Base-by-base conservation (phyloP, 2,888 invertebrate genomes). In the Hanleya hanleyi region DNA sequence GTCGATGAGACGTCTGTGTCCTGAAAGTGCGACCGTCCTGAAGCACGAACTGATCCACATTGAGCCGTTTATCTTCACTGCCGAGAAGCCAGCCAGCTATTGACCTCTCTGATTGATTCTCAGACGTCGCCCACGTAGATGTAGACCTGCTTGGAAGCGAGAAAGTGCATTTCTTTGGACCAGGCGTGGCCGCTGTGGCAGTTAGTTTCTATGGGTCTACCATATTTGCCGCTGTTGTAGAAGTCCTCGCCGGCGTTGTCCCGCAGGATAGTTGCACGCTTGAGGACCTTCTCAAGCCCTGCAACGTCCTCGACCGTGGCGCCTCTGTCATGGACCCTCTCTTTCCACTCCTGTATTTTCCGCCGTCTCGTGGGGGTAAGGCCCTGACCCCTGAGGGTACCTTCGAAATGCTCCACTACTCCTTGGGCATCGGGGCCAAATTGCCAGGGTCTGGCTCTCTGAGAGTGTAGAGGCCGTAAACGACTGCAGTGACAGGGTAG, bases 141-240 rank as follows among this genome's bases (percentile, higher is more conserved):
- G 18, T 41, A 41, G 47, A 62, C 72, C n/a, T 72, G 32, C 3
- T 68, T 22, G 47, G 61, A 0, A 15, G 3, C 61, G 18, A 68
- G 72, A 35, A 72, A 68, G 47, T 68, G 68, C 41, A 75, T 65
- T 47, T 73, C 69, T 26, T 47, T 51, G 57, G 4, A 2, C 75
- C 75, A 73, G 51, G 69, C 75, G 66, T 75, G 75, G 66, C 72
- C 75, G 69, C 69, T 75, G 69, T 75, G 75, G 51, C 61, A 3
- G n/a, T 33, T 73, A 50, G 69, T 69, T 66, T 73, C 69, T 68
- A 73, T 62, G 35, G 35, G 15, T 69, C 62, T n/a, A 47, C 50
- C 69, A 3, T 68, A 70, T 15, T 49, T 69, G 33, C 69, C 64
- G 15, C 38, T 38, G 47, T 72, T 72, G 68, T 68, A 72, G 3